These are phyloP conservation scores for Coremacera marginata DNA, from an alignment of 2,888 invertebrate species.

Conservation along the genomic window DNA sequence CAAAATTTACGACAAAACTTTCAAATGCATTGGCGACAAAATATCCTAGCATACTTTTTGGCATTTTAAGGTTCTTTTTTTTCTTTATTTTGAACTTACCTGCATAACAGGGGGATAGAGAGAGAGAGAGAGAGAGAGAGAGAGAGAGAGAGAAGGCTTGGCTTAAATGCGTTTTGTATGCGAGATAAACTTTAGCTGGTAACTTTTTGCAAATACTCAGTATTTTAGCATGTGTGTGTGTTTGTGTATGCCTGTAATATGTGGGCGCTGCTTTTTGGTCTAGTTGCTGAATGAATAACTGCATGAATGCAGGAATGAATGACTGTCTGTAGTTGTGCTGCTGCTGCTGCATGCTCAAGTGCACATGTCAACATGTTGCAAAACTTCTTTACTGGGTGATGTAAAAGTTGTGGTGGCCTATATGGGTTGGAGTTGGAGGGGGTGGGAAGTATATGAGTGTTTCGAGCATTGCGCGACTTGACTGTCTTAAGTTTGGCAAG, in stretches of 20 bases:
- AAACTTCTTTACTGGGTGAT: not conserved
- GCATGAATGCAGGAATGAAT: constrained; percentile 18
- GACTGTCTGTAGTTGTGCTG: not conserved
- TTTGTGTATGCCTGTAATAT: not conserved
- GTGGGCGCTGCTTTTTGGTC: not conserved
- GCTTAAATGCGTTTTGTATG: constrained; percentile 21
- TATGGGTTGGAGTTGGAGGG: not conserved
- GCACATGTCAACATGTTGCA: constrained; percentile 34
- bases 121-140: too few species aligned
- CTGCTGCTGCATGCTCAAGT: constrained; percentile 5
- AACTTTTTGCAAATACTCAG: not conserved
- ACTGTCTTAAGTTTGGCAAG: constrained; percentile 8
- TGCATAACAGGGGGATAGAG: not conserved
- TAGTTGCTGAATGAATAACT: constrained; percentile 4
- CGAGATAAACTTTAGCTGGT: constrained; percentile 12
- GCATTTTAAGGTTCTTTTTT: not conserved
- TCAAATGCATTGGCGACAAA: constrained; percentile 18
- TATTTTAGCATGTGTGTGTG: not conserved
- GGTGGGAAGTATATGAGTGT: not conserved
- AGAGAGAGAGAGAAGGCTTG: not conserved
- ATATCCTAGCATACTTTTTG: not conserved
- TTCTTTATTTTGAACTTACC: not conserved
- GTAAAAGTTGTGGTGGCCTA: not conserved
- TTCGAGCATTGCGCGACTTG: not conserved
- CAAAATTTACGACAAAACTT: constrained; percentile 33